Conservation (phyloP, 2,797 vertebrate species). For the Toxotes lorentzi region DNA sequence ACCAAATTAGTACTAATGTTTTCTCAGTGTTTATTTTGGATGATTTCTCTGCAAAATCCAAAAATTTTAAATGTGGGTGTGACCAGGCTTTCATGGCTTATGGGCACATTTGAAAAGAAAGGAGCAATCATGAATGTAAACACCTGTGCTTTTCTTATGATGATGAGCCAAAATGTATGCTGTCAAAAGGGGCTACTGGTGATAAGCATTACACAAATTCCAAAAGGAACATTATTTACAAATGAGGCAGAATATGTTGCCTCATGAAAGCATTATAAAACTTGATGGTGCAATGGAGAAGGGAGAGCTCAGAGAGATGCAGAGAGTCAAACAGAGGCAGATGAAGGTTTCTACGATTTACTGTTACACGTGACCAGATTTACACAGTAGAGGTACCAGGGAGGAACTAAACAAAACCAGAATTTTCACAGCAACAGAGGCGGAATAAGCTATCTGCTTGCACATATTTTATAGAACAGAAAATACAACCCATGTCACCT, state of each 20-base stretch:
- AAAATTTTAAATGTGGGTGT: not conserved
- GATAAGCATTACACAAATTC: constrained; percentile 4
- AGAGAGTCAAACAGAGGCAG: not conserved
- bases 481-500: no score
- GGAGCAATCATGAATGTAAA: not conserved
- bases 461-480: not conserved
- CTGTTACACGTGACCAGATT: no score
- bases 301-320: not conserved
- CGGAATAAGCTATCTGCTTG: not conserved
- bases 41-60: not conserved
- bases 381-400: no score
- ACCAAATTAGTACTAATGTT: not conserved
- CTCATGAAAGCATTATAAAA: constrained; percentile 16
- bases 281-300: constrained; percentile 17
- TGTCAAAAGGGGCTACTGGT: not conserved
- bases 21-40: not conserved
- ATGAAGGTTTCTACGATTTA: not conserved
- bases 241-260: not conserved
- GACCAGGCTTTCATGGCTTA: not conserved
- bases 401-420: not conserved
- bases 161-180: not conserved
- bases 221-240: constrained; percentile 10
- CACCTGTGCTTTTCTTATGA: not conserved
- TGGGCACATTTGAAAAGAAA: not conserved
- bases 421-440: not conserved